Evolutionary conservation across 1,140 invertebrate genomes (phyloP), one percentile per base, ranked within the genome.

Genomic region (Bombus consobrinus): DNA sequence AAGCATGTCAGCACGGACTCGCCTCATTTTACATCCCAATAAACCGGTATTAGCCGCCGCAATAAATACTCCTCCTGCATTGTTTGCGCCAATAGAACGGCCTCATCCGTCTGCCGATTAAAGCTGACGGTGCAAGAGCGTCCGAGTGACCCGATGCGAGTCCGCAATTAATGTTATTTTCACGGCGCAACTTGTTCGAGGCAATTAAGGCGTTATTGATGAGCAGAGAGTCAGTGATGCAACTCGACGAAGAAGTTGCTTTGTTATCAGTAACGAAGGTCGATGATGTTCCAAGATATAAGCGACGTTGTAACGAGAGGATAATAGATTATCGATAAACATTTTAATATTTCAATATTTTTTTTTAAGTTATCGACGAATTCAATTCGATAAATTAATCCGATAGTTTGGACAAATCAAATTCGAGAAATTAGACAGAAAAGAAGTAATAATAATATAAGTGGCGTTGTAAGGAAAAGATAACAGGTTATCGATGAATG

Each of bases 11-110:
- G 91, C 91, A 91, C 79, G 76, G 87, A 88, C 82, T 90, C 81
- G 90, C 68, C 85, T 92, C 92, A 93, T 92, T 93, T 93, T 92
- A 93, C 92, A 93, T 92, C 83, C 91, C 91, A 93, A 93, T 93
- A 93, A 93, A 93, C 89, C 90, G 89, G 91, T 83, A 93, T 93
- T 93, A 93, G 90, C 88, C 86, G 41, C 57, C 83, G 91, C 90
- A 92, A 93, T 93, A 93, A 93, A 93, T 93, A 92, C 90, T 90
- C 85, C 32, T 75, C 78, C 64, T 72, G 87, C 77, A 89, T 91
- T 91, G 90, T 92, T 92, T 92, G 90, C 88, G 64, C 74, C 87
- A 73, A 90, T 91, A 90, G 82, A 43, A 72, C 57, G n/a, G 83
- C 53, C 81, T 87, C 85, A 78, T 83, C 81, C 88, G 80, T 87